These are phyloP conservation scores for Strix uralensis DNA, from an alignment of 2,113 vertebrate species.

Conservation along the genomic window DNA sequence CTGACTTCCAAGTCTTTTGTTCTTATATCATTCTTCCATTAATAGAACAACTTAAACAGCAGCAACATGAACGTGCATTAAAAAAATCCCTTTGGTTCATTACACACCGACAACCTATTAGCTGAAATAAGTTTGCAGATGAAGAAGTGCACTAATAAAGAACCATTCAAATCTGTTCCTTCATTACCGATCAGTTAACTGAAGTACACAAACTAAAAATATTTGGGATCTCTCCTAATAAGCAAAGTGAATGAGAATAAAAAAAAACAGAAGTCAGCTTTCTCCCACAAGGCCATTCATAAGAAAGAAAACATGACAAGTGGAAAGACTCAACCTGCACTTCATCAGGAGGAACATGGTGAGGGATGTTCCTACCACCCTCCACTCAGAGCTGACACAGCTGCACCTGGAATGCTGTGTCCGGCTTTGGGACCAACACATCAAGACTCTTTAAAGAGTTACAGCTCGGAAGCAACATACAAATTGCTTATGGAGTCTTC, in stretches of 20 bases:
- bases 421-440: accelerated
- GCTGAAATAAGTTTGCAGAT: neutral
- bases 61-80: neutral
- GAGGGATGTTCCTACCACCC: neutral
- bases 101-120: neutral
- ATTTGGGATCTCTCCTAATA: neutral
- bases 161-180: neutral
- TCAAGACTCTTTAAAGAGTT: neutral
- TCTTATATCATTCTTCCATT: neutral
- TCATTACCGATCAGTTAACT: neutral
- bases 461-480: neutral
- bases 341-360: neutral
- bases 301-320: neutral
- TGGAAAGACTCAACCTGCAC: neutral
- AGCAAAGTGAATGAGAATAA: neutral
- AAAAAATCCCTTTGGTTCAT: neutral
- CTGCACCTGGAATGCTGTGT: neutral
- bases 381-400: neutral
- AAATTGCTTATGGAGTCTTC: neutral
- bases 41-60: neutral
- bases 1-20: neutral
- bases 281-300: neutral
- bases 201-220: neutral
- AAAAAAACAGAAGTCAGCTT: neutral
- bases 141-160: neutral